Conservation (phyloP, 2,888 invertebrate species). For the Eledona agricola region DNA sequence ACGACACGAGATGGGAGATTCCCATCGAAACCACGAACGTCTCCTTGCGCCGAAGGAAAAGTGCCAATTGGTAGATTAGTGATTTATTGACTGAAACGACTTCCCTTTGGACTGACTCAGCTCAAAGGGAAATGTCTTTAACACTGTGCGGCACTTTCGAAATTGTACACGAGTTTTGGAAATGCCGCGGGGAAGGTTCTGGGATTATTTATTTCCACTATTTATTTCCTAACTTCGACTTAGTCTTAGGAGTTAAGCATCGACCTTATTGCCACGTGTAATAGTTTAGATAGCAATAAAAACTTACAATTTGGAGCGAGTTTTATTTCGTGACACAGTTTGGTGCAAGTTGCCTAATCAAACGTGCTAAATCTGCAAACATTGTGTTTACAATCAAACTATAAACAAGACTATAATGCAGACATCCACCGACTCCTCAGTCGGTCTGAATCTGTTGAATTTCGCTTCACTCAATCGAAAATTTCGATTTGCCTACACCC, state of each 20-base stretch:
- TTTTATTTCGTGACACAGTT: conserved; percentile 11
- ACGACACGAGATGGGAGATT: conserved; percentile 65
- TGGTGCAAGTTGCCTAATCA: too few species aligned
- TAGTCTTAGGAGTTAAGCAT: conserved; percentile 18
- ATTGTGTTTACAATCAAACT: conserved; percentile 17
- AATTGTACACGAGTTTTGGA: conserved; percentile 29
- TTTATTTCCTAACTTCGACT: conserved; percentile 21
- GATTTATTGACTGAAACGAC: conserved; percentile 19
- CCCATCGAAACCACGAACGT: conserved; percentile 67
- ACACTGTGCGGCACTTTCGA: conserved; percentile 26
- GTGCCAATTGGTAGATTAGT: conserved; percentile 35
- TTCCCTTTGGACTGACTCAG: conserved; percentile 34
- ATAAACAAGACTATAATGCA: too few species aligned
- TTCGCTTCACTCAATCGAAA: too few species aligned
- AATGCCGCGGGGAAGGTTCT: conserved; percentile 41
- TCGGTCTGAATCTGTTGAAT: too few species aligned
- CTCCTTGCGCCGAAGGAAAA: conserved; percentile 58
- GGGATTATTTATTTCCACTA: conserved; percentile 44
- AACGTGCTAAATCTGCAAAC: conserved; percentile 9
- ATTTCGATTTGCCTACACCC: too few species aligned
- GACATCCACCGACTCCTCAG: too few species aligned
- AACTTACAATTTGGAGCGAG: conserved; percentile 14
- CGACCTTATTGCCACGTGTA: conserved; percentile 23
- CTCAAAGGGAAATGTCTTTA: conserved; percentile 40
- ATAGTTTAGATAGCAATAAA: conserved; percentile 21